phyloP scores from a whole-genome alignment of 2,113 vertebrate species.

The Melospiza melodia region DNA sequence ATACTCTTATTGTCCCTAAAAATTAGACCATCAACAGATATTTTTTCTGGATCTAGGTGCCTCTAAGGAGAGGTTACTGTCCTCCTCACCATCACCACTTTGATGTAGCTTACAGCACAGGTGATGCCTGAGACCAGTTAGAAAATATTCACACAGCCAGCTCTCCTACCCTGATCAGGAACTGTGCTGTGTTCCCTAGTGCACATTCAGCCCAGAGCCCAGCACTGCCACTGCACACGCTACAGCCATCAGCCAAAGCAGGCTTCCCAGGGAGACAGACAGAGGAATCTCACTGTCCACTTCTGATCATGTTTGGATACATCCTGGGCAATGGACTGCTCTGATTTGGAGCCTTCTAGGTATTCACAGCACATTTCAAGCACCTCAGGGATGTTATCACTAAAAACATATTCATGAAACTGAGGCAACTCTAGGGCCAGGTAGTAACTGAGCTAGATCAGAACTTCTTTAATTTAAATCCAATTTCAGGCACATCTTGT shows the following conservation, averaged over 20 bases:
- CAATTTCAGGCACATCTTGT: not conserved
- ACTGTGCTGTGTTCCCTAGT: accelerated
- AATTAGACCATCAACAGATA: not conserved
- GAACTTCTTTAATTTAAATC: not conserved
- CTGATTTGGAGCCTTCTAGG: not conserved
- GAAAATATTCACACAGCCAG: not conserved
- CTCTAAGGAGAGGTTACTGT: not conserved
- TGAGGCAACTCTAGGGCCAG: not conserved
- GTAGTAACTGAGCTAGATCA: not conserved
- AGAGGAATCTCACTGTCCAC: not conserved
- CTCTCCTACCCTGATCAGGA: not conserved
- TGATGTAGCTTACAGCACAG: not conserved
- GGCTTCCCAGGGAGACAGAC: not conserved
- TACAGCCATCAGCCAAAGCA: not conserved
- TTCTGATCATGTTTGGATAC: not conserved
- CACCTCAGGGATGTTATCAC: not conserved
- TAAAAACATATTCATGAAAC: not conserved
- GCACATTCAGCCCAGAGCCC: not conserved
- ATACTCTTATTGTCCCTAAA: not conserved
- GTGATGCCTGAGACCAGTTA: not conserved
- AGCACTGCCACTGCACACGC: not conserved
- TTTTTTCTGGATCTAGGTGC: not conserved
- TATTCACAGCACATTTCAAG: not conserved
- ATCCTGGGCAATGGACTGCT: not conserved
- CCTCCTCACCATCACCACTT: not conserved